Evolutionary conservation across 2,113 vertebrate genomes (phyloP), one percentile per base, ranked within the genome.

Genomic region (Tetrao urogallus): DNA sequence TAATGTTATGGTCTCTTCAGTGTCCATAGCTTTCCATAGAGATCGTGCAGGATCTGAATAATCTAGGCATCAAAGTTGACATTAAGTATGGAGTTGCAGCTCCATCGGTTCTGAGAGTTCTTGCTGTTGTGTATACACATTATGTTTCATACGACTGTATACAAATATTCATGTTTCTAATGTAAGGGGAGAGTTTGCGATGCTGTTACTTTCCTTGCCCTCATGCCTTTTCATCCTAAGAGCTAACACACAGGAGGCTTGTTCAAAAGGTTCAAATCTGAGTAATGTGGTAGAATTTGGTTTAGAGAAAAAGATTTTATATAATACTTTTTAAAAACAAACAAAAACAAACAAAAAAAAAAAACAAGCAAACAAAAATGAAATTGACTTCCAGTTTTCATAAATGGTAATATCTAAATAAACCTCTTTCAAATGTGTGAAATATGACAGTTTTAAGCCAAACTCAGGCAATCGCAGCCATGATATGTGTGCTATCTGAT

Each of bases 1-100:
- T 90, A 90, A 92, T 92, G 94, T 88, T 92, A 75, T 34, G 73
- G 69, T 90, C 73, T 81, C 73, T 86, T 22, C 76, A 50, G 21
- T 20, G 27, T 81, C 57, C 57, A 32, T 19, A 67, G 72, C 32
- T 90, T 81, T 83, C 84, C 83, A 56, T 0, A 67, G 69, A 74
- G 82, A 56, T 81, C 1, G 4, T 54, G 30, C 65, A 56, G 52
- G 1, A 7, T 78, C 58, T 71, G 65, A 90, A 92, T 67, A 92
- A 86, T n/a, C 30, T 56, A 54, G 42, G 16, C n/a, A 71, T 58
- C 34, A 77, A 92, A 83, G 2, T 52, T 76, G 22, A 30, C 71
- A 61, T 65, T 76, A 82, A 27, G 16, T 71, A 0, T 25, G 16
- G 16, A 50, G 2, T 80, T 94, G 65, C n/a, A 94, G 57, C 12